Evolutionary conservation across 1,140 invertebrate species (phyloP).

Genomic region (Megalonaias nervosa): DNA sequence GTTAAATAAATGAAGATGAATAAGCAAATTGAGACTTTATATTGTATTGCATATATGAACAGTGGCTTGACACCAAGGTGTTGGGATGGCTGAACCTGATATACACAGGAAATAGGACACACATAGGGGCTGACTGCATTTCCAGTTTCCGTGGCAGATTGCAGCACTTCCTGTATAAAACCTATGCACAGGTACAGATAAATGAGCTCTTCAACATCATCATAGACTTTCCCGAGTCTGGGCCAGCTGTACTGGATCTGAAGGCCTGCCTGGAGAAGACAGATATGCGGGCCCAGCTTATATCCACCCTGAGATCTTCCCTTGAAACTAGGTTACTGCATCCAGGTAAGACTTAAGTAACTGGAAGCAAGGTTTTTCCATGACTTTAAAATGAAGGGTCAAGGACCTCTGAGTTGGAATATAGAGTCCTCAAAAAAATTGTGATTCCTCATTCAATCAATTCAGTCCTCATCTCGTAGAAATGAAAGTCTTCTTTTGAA

Average conservation of each 20-base stretch:
- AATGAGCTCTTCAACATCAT: conserved; percentile 96
- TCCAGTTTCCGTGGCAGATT: conserved; percentile 72
- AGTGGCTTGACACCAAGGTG: conserved; percentile 88
- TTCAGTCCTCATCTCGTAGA: no score
- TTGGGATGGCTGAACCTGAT: conserved; percentile 87
- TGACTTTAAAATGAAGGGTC: no score
- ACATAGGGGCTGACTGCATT: conserved; percentile 73
- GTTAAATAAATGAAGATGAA: no score
- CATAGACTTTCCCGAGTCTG: conserved; percentile 96
- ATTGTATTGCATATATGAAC: conserved; percentile 11
- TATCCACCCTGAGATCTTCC: conserved; percentile 83
- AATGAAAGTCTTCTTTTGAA: no score
- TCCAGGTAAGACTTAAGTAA: conserved; percentile 57
- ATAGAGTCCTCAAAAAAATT: no score
- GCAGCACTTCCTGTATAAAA: conserved; percentile 89
- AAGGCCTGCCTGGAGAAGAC: conserved; percentile 87
- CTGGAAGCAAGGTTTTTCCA: no score
- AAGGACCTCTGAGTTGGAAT: no score
- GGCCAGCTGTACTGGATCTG: conserved; percentile 93
- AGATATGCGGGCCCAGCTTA: conserved; percentile 84
- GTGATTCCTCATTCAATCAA: no score
- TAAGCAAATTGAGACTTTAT: no score
- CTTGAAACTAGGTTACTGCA: conserved; percentile 71
- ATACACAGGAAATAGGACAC: conserved; percentile 77
- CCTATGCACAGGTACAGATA: conserved; percentile 89